These are phyloP conservation scores for Podarcis siculus DNA, from an alignment of 2,797 vertebrate genomes.

Conservation along the genomic window DNA sequence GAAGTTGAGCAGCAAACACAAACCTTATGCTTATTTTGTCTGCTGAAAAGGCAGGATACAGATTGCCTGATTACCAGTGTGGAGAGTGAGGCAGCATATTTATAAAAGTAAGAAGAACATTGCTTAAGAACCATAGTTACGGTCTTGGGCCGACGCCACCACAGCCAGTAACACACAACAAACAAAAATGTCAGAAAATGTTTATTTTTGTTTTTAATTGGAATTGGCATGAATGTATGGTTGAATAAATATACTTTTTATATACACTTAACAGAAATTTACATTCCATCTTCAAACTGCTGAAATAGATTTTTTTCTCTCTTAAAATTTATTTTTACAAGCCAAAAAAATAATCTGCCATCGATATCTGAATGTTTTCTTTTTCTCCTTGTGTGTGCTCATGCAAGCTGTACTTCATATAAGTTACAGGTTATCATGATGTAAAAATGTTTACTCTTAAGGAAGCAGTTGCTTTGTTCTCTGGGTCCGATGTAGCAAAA, in stretches of 20 bases:
- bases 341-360: constrained; percentile 94
- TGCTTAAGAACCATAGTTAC: not conserved
- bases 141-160: not conserved
- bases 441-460: constrained; percentile 83
- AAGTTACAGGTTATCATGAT: constrained; percentile 83
- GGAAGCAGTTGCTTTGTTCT: constrained; percentile 83
- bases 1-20: no score
- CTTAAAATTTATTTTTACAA: constrained; percentile 84
- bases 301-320: constrained; percentile 80
- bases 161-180: constrained; percentile 33
- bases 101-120: not conserved
- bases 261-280: constrained; percentile 97
- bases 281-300: constrained; percentile 89
- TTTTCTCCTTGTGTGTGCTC: constrained; percentile 77
- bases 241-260: constrained; percentile 98
- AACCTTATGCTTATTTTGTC: not conserved
- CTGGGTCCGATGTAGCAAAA: constrained; percentile 82
- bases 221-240: constrained; percentile 93
- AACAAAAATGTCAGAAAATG: constrained; percentile 88
- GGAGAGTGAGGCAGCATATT: not conserved
- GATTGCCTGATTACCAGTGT: not conserved
- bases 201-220: constrained; percentile 90
- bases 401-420: constrained; percentile 85
- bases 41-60: not conserved
- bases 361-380: constrained; percentile 74